Evolutionary conservation across 1,140 invertebrate genomes (phyloP), one percentile per base, ranked within the genome.

Genomic region (Charaxes varanes): DNA sequence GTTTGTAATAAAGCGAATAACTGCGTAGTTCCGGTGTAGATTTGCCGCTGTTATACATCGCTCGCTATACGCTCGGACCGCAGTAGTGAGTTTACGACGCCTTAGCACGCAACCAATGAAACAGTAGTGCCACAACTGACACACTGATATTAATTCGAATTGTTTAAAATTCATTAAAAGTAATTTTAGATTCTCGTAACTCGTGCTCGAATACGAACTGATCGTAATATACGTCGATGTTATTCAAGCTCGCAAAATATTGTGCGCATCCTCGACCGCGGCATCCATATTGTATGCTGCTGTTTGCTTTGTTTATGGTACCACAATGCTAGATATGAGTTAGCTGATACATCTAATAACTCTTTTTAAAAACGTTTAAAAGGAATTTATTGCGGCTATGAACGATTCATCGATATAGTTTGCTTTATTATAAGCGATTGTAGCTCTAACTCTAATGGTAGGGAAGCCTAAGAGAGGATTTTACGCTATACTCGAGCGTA

Each of bases 11-110:
- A 51, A 50, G 41, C 16, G 35, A 45, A 38, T 43, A 41, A 17
- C 47, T 22, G 49, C 56, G 52, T 54, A 53, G 60, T 66, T 64
- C 58, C 61, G 66, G 57, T 48, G 27, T 44, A 38, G 42, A 47
- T 47, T 44, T 48, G 47, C 34, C 15, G 34, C 33, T 23, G 38
- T 26, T 18, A 21, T 27, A 33, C 23, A 6, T 34, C 36, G 14
- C 17, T 40, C 23, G 23, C 30, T 35, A 30, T 18, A 26, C 31
- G 48, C 30, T 41, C 22, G 7, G 26, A 55, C 24, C 22, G 12
- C 18, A 7, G 14, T 32, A 41, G 22, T 16, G 15, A 42, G 33
- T 62, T 62, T 62, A 62, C 37, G 44, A 22, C 16, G 10, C 16
- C 13, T 38, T 33, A 28, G 19, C 55, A 62, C 55, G 55, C 59